phyloP scores from a whole-genome alignment of 2,797 vertebrate species.

The Enteromius mattozi region DNA sequence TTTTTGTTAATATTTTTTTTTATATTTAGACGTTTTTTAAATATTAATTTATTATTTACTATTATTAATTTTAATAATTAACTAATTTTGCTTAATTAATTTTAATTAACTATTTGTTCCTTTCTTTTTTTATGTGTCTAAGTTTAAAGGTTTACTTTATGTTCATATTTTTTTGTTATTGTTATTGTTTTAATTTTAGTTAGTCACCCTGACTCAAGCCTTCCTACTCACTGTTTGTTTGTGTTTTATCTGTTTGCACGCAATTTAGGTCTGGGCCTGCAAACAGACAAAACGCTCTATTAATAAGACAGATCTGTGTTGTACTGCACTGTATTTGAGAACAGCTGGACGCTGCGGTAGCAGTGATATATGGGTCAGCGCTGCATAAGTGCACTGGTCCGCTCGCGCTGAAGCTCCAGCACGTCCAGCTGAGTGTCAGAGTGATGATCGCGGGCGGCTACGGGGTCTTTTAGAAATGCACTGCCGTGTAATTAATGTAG shows the following conservation, averaged over 20 bases:
- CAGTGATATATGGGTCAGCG: constrained; percentile 3
- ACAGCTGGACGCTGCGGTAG: background rate
- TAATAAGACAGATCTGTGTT: background rate
- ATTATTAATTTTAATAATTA: no score
- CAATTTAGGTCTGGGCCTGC: background rate
- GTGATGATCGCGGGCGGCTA: background rate
- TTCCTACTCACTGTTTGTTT: background rate
- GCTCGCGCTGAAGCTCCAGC: background rate
- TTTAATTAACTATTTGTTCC: no score
- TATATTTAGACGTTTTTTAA: no score
- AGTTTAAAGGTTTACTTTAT: background rate
- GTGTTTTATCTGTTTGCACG: background rate
- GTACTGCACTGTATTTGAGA: background rate
- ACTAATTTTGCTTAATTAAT: no score
- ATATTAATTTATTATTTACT: background rate
- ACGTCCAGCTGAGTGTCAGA: background rate
- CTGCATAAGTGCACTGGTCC: background rate
- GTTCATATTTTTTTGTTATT: background rate
- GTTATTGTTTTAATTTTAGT: background rate
- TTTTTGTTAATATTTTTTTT: no score
- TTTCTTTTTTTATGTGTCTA: background rate
- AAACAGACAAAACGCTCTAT: background rate
- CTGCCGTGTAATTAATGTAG: constrained; percentile 32
- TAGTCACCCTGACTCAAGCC: background rate
- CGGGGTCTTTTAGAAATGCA: constrained; percentile 29